Base-by-base conservation (phyloP, 2,113 vertebrate genomes). In the Varanus salvator region DNA sequence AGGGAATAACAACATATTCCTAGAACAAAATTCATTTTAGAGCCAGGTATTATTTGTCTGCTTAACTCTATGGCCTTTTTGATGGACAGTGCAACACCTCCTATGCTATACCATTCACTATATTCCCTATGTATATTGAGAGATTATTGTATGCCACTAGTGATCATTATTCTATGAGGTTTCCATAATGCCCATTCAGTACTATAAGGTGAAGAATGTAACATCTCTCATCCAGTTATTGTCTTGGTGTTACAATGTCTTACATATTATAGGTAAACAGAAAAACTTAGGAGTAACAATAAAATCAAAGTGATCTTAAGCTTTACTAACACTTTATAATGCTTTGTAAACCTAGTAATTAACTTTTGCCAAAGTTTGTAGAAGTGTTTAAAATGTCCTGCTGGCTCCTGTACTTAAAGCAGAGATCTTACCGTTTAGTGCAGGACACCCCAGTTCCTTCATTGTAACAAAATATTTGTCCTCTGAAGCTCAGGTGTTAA, bases 311-410 rank as follows among this genome's bases (percentile, higher is more conserved):
- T 91, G 93, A 90, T 94, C 93, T 90, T 91, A 48, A 66, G 2
- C 91, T 34, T 2, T 31, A 69, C 91, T 88, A 1, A 54, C 66
- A 88, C 84, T 94, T 93, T 88, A 85, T 4, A 1, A 89, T 60
- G 90, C 94, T 94, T 93, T 95, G 94, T 93, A 96, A 96, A 95
- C 80, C 89, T 92, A 86, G 93, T 92, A 95, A 97, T 97, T 96
- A 96, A 96, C 92, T 95, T 96, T 96, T 94, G 92, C 95, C 93
- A 95, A 92, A 95, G 91, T 96, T 93, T 87, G 78, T 96, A 96
- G 95, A 96, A 96, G 95, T 84, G 94, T 96, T 94, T 96, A 94
- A 89, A 90, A 92, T 86, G 90, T 93, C 95, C 95, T 93, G 87
- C 93, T 92, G 95, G 64, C 93, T 95, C 95, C 93, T 90, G 78